Evolutionary conservation across 2,113 vertebrate genomes (phyloP), one percentile per base, ranked within the genome.

Genomic region (Neoarius graeffei): DNA sequence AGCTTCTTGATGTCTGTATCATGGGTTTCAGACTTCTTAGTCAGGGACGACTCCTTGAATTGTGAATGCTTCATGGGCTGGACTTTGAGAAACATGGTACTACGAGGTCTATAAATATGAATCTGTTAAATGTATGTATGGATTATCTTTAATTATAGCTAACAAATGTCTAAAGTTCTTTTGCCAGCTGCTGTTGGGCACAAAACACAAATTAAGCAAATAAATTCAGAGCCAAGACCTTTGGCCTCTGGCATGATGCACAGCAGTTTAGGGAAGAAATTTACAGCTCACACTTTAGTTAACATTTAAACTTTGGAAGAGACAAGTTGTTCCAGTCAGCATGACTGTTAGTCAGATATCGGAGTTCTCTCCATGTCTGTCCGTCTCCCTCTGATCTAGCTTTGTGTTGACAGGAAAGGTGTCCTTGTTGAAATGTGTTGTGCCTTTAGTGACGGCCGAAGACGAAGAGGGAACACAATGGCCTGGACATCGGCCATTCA

Each of bases 401-500:
- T 13, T 14, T 67, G 7, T 52, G 50, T 23, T 54, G 17, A 17
- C 83, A 54, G 25, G 64, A 19, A 56, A 27, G 17, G 27, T 67
- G 52, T 74, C 82, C 27, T 83, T 67, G 23, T 74, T 88, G 66
- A 85, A 84, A 81, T 19, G 30, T 42, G 76, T 59, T 77, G 69
- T 79, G 77, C 73, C 79, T 54, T 56, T 35, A 66, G 67, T 73
- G 86, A 86, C 8, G 50, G 86, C 77, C 60, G 60, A 88, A 67
- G 85, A 88, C 48, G 11, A 54, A 82, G 57, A 64, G n/a, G 57
- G 57, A 71, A 80, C 85, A 89, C 91, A 89, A 87, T 89, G 57
- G 87, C 30, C 81, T 91, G 85, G 83, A 86, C 5, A 59, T 56
- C 69, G n/a, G 86, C 91, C 89, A 87, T 88, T 17, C 85, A 84